Evolutionary conservation across 2,797 vertebrate species (phyloP).

Genomic region (Crocodylus rhombifer): DNA sequence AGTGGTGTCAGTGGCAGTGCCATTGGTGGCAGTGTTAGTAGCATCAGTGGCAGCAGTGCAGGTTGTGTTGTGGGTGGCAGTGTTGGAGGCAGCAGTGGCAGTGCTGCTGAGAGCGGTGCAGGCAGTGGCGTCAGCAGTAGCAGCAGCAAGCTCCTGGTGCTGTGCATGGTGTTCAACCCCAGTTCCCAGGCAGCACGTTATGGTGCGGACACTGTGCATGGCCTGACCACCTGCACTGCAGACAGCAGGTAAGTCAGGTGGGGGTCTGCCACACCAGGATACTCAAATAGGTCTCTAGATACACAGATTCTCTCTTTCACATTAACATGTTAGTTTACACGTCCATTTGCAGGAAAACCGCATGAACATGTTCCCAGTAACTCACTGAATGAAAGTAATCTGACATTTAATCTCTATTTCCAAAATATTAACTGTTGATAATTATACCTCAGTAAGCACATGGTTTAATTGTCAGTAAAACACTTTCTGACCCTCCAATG

Average conservation of each 20-base stretch:
- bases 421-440: not conserved
- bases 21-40: too few species aligned
- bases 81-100: too few species aligned
- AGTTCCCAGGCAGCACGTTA: too few species aligned
- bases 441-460: not conserved
- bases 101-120: too few species aligned
- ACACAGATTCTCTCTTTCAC: not conserved
- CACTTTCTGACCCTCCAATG: not conserved
- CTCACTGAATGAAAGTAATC: not conserved
- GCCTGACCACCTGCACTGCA: rapidly evolving
- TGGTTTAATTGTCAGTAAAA: not conserved
- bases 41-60: too few species aligned
- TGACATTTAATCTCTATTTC: too few species aligned
- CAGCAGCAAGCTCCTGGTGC: too few species aligned
- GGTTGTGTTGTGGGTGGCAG: too few species aligned
- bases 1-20: too few species aligned
- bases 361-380: not conserved
- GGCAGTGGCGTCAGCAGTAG: too few species aligned
- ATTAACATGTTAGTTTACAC: not conserved
- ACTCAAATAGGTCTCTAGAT: not conserved
- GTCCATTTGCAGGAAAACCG: not conserved
- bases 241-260: too few species aligned
- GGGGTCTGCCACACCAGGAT: not conserved
- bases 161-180: too few species aligned
- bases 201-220: rapidly evolving